Conservation (phyloP, 2,888 invertebrate species). For the Matsumyia berberina region DNA sequence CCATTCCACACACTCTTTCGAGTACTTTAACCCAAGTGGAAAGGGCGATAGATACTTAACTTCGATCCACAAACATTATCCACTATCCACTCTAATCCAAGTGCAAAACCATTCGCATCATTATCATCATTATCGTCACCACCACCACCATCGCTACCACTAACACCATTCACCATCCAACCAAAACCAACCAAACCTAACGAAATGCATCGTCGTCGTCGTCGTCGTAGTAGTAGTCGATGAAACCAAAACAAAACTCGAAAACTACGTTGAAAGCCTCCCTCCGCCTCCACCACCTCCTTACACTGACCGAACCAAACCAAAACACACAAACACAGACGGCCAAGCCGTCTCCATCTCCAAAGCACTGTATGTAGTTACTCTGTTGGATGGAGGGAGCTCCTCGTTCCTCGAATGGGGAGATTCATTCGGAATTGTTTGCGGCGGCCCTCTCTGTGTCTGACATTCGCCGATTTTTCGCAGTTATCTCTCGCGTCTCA, state of each 20-base stretch:
- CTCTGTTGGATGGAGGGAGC: conserved; percentile 40
- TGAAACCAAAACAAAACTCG: conserved; percentile 71
- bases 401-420: conserved; percentile 64
- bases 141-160: conserved; percentile 30
- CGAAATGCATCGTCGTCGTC: conserved; percentile 51
- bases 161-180: conserved; percentile 38
- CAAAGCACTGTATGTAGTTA: conserved; percentile 17
- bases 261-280: conserved; percentile 52
- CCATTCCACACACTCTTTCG: conserved; percentile 7
- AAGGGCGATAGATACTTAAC: conserved; percentile 14
- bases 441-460: conserved; percentile 74
- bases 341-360: conserved; percentile 20
- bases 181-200: conserved; percentile 1
- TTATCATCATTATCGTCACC: conserved; percentile 36
- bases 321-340: conserved; percentile 24
- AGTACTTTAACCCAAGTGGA: neutral
- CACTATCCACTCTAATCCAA: conserved; percentile 61
- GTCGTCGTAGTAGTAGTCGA: conserved; percentile 16
- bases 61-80: conserved; percentile 67
- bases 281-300: neutral
- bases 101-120: conserved; percentile 51
- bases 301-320: conserved; percentile 6
- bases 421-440: conserved; percentile 73
- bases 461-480: conserved; percentile 78
- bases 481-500: conserved; percentile 83